A percentile compares a stretch with the other conserved stretches of the same genome.
phyloP scores from a whole-genome alignment of 2,888 invertebrate genomes.

The Podotricha telesiphe region DNA sequence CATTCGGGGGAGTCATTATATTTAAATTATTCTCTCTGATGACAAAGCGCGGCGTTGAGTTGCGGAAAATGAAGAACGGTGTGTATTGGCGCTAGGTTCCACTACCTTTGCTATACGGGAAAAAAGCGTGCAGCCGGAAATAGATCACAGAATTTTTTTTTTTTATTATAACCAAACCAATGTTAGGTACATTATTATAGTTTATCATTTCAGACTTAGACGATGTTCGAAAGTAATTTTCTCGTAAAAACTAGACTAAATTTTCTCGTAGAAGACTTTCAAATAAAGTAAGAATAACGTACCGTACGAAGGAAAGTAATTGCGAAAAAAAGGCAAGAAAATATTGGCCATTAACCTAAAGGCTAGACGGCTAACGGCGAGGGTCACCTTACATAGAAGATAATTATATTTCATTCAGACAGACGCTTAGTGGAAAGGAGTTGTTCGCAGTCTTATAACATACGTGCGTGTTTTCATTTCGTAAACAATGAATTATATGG shows the following conservation, averaged over 20 bases:
- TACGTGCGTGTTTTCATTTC: conserved; percentile 8
- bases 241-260: no score
- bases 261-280: neutral
- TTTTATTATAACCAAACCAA: no score
- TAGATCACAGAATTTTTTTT: no score
- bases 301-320: conserved; percentile 8
- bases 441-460: neutral
- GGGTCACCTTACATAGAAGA: conserved; percentile 15
- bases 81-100: no score
- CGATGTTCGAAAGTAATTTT: neutral
- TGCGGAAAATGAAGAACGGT: no score
- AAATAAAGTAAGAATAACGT: conserved; percentile 11
- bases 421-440: conserved; percentile 9
- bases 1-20: no score
- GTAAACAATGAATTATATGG: neutral
- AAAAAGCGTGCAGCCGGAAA: no score
- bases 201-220: no score
- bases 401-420: conserved; percentile 20
- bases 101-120: no score
- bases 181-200: no score
- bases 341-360: conserved; percentile 22
- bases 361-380: conserved; percentile 13
- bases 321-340: conserved; percentile 20
- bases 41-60: no score
- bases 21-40: no score